Evolutionary conservation across 2,888 invertebrate species (phyloP), one percentile per base, ranked within the genome.

Genomic region (Drosophila monieri): DNA sequence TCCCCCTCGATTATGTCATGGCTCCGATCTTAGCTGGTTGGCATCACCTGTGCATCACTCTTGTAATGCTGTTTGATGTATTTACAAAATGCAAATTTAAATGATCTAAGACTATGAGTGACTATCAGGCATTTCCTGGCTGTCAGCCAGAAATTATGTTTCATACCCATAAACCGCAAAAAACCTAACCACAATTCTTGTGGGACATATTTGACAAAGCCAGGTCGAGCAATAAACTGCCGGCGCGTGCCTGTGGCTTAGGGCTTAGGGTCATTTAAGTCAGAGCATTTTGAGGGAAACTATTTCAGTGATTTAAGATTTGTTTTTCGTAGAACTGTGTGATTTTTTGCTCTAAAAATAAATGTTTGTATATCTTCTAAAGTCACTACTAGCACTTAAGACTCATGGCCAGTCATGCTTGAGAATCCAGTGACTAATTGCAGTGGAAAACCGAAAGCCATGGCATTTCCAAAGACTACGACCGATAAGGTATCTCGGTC

Each of bases 361-460:
- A 15, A 47, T 66, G 27, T 54, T 10, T 10, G 3, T 18, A 18
- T 18, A 18, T 15, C 21, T 9, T 18, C 47, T 18, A 44, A 57
- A 57, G 41, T 46, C 14, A 8, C 10, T 23, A 23, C 21, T 25
- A 2, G 14, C 14, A 48, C 30, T 58, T 56, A 25, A 30, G 18
- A 23, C 51, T 51, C 15, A 43, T 51, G 62, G 52, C 61, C 43
- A 37, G 58, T 41, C 18, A 9, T 14, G 6, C 41, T n/a, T n/a
- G n/a, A n/a, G n/a, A n/a, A n/a, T n/a, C n/a, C n/a, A 30, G 56
- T 80, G 74, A 77, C 44, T 69, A 69, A 62, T 49, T 5, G 14
- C 6, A 23, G 6, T 54, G 30, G 37, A 64, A 79, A 72, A 54
- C 59, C 76, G 59, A 62, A 41, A 58, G 14, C 14, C 12, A 37